Evolutionary conservation across 2,888 invertebrate genomes (phyloP), one percentile per base, ranked within the genome.

Genomic region (Byasa hedistus): DNA sequence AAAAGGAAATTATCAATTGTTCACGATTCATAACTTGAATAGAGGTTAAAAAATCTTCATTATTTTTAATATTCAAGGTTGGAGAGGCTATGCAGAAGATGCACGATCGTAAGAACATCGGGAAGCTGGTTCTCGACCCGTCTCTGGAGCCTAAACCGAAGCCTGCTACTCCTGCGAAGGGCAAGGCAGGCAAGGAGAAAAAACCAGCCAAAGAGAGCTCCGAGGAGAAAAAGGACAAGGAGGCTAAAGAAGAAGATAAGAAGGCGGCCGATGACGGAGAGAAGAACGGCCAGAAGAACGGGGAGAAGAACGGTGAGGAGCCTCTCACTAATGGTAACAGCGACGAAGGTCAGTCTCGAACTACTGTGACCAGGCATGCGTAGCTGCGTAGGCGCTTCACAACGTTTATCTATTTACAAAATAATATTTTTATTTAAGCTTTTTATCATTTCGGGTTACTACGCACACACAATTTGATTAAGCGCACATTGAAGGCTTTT

Each of bases 11-110:
- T 32, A 32, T 10, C 10, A 32, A 32, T 32, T 19, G 44, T 19
- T 12, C 15, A 44, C 44, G 19, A 44, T 44, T 44, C 19, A 44
- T 44, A 44, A 44, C n/a, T n/a, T n/a, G 3, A 48, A 48, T 48
- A 1, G 19, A 12, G 12, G n/a, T 48, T 4, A 48, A 1, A 48
- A 48, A 48, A n/a, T n/a, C 48, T n/a, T 12, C 19, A 7, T n/a
- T 48, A 3, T 48, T 48, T 23, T 15, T 21, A 17, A 58, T 36
- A 4, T 44, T 24, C 24, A 3, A 96, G 96, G 95, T 97, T 21
- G 94, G 95, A 32, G 97, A 97, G 79, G 97, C 96, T 8, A 97
- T 98, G 97, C 96, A 96, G 86, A 97, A 96, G 87, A 96, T 98
- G 95, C 97, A 97, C 87, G 97, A 97, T 79, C 95, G 97, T 79